Evolutionary conservation across 2,797 vertebrate genomes (phyloP), one percentile per base, ranked within the genome.

Genomic region (Myotis pilosus): DNA sequence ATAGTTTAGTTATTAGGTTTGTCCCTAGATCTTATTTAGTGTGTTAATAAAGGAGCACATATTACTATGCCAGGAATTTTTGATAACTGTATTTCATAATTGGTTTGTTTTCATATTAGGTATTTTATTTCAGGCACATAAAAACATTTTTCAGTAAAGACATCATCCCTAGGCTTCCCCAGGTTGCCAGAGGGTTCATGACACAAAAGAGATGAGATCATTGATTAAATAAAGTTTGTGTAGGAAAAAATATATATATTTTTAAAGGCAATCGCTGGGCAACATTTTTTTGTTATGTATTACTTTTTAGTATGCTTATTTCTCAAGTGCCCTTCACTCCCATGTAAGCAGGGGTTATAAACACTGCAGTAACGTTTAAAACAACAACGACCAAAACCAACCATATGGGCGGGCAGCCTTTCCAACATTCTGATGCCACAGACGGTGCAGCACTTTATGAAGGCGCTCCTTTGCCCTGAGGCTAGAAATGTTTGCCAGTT

Each of bases 71-170:
- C 60, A 89, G 33, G 83, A 17, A 84, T n/a, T 87, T 94, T 74
- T 66, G 87, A 71, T 95, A 91, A 68, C 87, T 6, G 6, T 76
- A 79, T 83, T 94, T 93, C 44, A 8, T 87, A 92, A 79, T 85
- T 95, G 76, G 13, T 82, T 94, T 88, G 93, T 94, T 76, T 94
- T 83, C 62, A 25, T 84, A 87, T 51, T 87, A 71, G 0, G 0
- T 74, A 78, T 94, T 90, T 94, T 96, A 92, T 90, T 89, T 86
- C 10, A 64, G n/a, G 75, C 47, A 41, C 41, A n/a, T 87, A 82
- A 82, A 89, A 86, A 41, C 81, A 36, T 78, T 85, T 17, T 64
- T 92, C 57, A 84, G 88, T 74, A 88, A 76, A 87, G 30, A 25
- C 20, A 55, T 38, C 33, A 49, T 49, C 62, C 38, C 1, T 81